Evolutionary conservation across 2,888 invertebrate species (phyloP), one percentile per base, ranked within the genome.

Genomic region (Phragmatobia fuliginosa): DNA sequence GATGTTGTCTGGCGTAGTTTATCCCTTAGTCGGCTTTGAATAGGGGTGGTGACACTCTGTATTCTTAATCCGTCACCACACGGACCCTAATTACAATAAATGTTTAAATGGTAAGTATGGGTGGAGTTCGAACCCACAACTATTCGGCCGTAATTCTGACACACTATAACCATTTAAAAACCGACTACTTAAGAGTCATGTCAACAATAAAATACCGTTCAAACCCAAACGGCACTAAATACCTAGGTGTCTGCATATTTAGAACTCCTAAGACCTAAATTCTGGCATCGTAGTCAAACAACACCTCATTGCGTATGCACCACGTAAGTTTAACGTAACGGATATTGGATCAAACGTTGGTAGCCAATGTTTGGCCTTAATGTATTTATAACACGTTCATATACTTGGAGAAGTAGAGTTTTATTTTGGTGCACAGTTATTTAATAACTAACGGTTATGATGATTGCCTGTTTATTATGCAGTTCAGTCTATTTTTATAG

Each of bases 331-430:
- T 62, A 64, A 28, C 41, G 31, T 66, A 59, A 41, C 66, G 66
- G 66, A 32, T 41, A 41, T 58, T 68, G 56, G 38, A 65, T 52
- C 49, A 68, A 68, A 56, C 28, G 31, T 64, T 52, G 25, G 32
- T 0, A 31, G 63, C 52, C 63, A 62, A 66, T 66, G 56, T 59
- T 49, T 66, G 66, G 16, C 45, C 61, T 41, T 38, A 33, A 21
- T 56, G 28, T 56, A 63, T n/a, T n/a, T n/a, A n/a, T 60, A 67
- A 41, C 60, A 56, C 31, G 60, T 62, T 71, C 49, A 63, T 38
- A 32, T 36, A 36, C 63, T 70, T 62, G 32, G 38, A 66, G 36
- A n/a, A n/a, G 59, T 63, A 33, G 8, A 32, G n/a, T n/a, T n/a
- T n/a, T 49, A n/a, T 6, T 6, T 45, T 21, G n/a, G n/a, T 45